phyloP scores from a whole-genome alignment of 2,888 invertebrate species.

The Melinaea marsaeus region DNA sequence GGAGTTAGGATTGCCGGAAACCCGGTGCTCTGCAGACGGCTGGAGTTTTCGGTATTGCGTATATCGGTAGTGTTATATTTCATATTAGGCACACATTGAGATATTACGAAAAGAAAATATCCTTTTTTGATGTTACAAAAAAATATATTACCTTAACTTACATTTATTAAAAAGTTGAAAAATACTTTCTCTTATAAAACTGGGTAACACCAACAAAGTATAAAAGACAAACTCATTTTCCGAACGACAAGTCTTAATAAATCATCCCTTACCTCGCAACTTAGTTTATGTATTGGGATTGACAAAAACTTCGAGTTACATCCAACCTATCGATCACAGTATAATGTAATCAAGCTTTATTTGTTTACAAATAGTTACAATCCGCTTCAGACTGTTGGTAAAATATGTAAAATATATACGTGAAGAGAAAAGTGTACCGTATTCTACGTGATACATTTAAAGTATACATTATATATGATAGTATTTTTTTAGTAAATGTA shows the following conservation, averaged over 20 bases:
- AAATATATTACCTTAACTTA: too few relatives aligned
- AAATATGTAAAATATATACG: not conserved
- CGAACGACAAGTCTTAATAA: not conserved
- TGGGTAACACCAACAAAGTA: not conserved
- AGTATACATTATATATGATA: too few relatives aligned
- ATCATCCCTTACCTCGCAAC: slow-evolving; percentile 1
- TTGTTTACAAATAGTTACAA: slow-evolving; percentile 16
- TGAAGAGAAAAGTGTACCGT: not conserved
- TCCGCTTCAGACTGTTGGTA: slow-evolving; percentile 6
- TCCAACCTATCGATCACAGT: slow-evolving; percentile 26
- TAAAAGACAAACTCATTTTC: not conserved
- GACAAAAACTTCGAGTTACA: slow-evolving; percentile 25
- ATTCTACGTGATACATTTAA: too few relatives aligned
- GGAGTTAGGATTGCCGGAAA: too few relatives aligned
- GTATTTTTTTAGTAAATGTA: too few relatives aligned
- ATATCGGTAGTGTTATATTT: too few relatives aligned
- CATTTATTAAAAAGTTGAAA: not conserved
- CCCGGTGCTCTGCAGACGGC: too few relatives aligned
- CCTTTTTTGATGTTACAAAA: too few relatives aligned
- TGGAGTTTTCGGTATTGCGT: too few relatives aligned
- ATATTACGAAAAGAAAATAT: too few relatives aligned
- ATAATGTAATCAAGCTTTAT: slow-evolving; percentile 28
- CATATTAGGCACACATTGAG: too few relatives aligned
- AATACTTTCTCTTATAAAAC: not conserved
- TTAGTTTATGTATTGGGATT: not conserved